These are phyloP conservation scores for Microtus pennsylvanicus DNA, from an alignment of 2,113 vertebrate species.

Conservation along the genomic window DNA sequence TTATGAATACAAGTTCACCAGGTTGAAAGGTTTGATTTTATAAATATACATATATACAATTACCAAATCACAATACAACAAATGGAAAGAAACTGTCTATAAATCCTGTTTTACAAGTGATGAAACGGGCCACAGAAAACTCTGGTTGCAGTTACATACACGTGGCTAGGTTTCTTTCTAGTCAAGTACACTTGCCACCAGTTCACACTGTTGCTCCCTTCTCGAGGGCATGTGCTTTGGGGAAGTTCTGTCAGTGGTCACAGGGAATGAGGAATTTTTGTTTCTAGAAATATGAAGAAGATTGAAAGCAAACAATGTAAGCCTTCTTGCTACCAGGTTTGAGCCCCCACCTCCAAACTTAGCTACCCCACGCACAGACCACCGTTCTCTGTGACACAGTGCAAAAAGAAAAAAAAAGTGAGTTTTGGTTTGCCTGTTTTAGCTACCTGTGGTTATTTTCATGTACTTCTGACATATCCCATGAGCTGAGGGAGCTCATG, in stretches of 20 bases:
- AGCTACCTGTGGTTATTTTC: not conserved
- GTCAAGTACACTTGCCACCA: not conserved
- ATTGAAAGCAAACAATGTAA: not conserved
- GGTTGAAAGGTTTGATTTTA: not conserved
- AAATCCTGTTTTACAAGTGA: not conserved
- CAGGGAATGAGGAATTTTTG: not conserved
- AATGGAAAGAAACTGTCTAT: not conserved
- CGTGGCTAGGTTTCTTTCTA: not conserved
- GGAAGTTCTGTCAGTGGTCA: not conserved
- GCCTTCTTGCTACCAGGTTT: not conserved
- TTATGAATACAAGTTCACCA: conserved; percentile 19
- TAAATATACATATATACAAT: not conserved
- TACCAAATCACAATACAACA: conserved; percentile 6
- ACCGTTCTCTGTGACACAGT: not conserved
- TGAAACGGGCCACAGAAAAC: not conserved
- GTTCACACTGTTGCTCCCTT: not conserved
- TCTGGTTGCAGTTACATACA: not conserved
- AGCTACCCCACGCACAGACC: not conserved
- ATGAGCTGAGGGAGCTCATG: not conserved
- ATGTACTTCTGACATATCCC: conserved; percentile 3
- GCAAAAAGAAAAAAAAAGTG: not conserved
- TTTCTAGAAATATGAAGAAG: conserved; percentile 6
- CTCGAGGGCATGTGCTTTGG: not conserved
- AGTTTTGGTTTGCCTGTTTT: not conserved
- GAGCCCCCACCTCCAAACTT: not conserved